phyloP scores from a whole-genome alignment of 23 tunicate species.

The Botrylloides violaceus region DNA sequence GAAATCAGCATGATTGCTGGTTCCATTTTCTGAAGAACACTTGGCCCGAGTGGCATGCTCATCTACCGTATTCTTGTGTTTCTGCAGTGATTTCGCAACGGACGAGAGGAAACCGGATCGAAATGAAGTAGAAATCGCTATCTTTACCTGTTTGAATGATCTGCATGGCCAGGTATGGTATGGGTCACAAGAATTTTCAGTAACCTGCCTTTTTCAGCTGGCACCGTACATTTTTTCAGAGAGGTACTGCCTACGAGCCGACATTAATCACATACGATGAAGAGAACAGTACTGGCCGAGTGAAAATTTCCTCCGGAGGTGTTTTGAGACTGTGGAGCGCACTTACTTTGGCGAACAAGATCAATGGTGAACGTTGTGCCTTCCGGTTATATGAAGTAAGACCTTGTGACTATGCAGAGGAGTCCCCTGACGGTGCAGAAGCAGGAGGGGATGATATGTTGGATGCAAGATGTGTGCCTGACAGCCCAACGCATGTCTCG shows the following conservation, averaged over 20 bases:
- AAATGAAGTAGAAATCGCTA: background rate
- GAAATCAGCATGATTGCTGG: background rate
- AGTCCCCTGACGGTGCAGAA: too few species aligned
- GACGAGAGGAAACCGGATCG: background rate
- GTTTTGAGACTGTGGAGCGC: constrained; percentile 29
- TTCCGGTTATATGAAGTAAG: background rate
- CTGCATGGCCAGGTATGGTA: constrained; percentile 18
- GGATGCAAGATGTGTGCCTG: too few species aligned
- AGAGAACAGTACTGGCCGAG: background rate
- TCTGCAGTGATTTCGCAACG: background rate
- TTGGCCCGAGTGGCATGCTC: background rate
- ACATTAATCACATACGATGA: constrained; percentile 18
- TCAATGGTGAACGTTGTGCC: constrained; percentile 19
- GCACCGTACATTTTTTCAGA: background rate
- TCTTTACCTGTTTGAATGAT: background rate
- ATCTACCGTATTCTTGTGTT: background rate
- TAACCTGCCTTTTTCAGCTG: background rate
- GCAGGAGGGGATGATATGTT: too few species aligned
- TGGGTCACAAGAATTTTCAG: background rate
- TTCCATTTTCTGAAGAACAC: background rate
- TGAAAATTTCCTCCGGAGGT: constrained; percentile 1
- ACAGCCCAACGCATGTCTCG: too few species aligned
- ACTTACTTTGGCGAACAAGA: constrained; percentile 13
- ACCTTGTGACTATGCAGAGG: too few species aligned
- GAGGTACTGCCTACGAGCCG: constrained; percentile 18